Evolutionary conservation across 2,113 vertebrate species (phyloP), one percentile per base, ranked within the genome.

Genomic region (Mungos mungo): DNA sequence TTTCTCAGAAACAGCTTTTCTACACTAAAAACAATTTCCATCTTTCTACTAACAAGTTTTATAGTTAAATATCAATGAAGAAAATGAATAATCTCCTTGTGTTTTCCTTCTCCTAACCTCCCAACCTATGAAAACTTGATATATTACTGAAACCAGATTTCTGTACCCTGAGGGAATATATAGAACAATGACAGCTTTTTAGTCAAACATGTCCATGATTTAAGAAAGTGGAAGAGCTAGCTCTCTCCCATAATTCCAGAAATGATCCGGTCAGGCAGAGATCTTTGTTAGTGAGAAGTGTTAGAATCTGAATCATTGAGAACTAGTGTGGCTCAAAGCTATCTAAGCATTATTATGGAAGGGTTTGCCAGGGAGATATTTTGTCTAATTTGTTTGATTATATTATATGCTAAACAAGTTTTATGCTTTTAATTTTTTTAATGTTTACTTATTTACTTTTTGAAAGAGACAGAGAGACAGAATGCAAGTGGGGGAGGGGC

Each of bases 11-110:
- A 52, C 23, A 71, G 52, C 23, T 95, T 92, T 93, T 77, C 63
- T 31, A 18, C 16, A 25, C 6, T 6, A 38, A 35, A 54, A 80
- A 80, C 68, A 33, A 83, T 41, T 93, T 69, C 29, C 45, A 25
- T 38, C 47, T 96, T 90, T 68, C 33, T 60, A 68, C 68, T 50
- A 79, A 77, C 33, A 85, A 45, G 60, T 57, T 83, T 65, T 66
- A 21, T 88, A 52, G 7, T 90, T 57, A 96, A 95, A 88, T 90
- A 85, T 47, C 92, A 88, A 3, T 45, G 45, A 90, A 81, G 88
- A 72, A 72, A 97, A 90, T 66, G 29, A 90, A 38, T 54, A 60
- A 29, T 33, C 45, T 68, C 25, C 19, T 29, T 33, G 18, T n/a
- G 33, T 71, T 88, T 96, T 72, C 25, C 54, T 89, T 50, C 9